Conservation (phyloP, 2,888 invertebrate genomes). For the Orchestes rusci region DNA sequence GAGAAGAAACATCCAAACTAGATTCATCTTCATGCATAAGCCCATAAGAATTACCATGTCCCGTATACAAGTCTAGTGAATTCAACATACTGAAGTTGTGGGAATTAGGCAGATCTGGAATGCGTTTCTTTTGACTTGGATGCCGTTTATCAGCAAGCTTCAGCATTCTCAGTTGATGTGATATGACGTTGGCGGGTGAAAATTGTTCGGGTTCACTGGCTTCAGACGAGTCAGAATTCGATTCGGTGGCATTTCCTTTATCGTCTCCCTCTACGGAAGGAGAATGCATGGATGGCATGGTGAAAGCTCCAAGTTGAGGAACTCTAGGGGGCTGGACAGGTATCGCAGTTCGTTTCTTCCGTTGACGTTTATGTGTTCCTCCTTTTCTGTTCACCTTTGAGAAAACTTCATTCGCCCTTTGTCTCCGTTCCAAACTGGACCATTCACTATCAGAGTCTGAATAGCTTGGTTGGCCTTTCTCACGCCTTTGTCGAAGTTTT, state of each 20-base stretch:
- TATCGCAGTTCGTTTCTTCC: slow-evolving; percentile 68
- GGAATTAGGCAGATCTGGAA: slow-evolving; percentile 48
- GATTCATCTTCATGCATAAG: slow-evolving; percentile 58
- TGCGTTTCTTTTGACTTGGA: slow-evolving; percentile 43
- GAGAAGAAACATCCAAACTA: slow-evolving; percentile 58
- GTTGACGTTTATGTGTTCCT: slow-evolving; percentile 63
- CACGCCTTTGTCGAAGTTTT: slow-evolving; percentile 54
- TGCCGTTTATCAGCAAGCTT: slow-evolving; percentile 43
- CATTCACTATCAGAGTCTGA: slow-evolving; percentile 89
- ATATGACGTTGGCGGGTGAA: slow-evolving; percentile 30
- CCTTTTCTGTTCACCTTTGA: slow-evolving; percentile 62
- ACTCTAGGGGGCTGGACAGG: slow-evolving; percentile 76
- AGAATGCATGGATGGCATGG: slow-evolving; percentile 39
- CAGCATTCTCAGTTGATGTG: slow-evolving; percentile 36
- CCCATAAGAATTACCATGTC: slow-evolving; percentile 45
- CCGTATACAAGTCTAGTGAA: slow-evolving; percentile 40
- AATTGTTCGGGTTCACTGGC: slow-evolving; percentile 39
- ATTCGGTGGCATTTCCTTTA: slow-evolving; percentile 40
- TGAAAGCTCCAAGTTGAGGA: slow-evolving; percentile 36
- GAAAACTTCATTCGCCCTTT: slow-evolving; percentile 54
- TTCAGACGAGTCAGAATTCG: slow-evolving; percentile 43
- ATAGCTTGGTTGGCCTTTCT: slow-evolving; percentile 62
- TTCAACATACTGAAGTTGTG: slow-evolving; percentile 41
- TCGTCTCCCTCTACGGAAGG: slow-evolving; percentile 37
- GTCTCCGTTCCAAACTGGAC: slow-evolving; percentile 57